Evolutionary conservation across 2,888 invertebrate species (phyloP).

Genomic region (Lasioglossum leucozonium): DNA sequence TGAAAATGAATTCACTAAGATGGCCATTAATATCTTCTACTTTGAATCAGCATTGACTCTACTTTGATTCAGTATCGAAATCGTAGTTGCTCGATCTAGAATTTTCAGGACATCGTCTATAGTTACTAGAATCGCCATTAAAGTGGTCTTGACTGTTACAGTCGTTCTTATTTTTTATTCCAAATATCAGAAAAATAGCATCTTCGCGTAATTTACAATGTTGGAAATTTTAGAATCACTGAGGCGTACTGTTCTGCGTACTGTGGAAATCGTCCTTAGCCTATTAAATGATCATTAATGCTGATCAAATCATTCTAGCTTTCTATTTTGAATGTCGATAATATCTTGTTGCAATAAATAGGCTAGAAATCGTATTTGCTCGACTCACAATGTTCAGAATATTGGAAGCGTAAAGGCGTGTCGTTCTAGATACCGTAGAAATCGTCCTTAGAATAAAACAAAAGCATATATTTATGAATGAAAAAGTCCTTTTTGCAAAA

Average conservation of each 20-base stretch:
- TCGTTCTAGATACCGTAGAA: neutral
- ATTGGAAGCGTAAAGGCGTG: neutral
- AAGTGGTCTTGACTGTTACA: neutral
- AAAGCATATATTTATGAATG: neutral
- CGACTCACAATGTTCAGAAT: neutral
- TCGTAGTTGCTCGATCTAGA: too few relatives aligned
- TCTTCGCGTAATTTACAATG: too few relatives aligned
- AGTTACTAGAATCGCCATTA: neutral
- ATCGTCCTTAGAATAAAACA: neutral
- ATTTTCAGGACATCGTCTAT: neutral
- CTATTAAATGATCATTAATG: neutral
- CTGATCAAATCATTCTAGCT: neutral
- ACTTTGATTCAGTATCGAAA: too few relatives aligned
- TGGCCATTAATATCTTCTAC: neutral
- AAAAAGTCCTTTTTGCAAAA: neutral
- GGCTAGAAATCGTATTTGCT: neutral
- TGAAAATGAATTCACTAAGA: neutral
- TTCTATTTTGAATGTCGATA: conserved; percentile 6
- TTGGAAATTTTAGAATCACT: too few relatives aligned
- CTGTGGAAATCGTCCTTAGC: neutral
- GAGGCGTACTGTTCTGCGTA: neutral
- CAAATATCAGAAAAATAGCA: neutral
- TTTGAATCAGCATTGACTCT: too few relatives aligned
- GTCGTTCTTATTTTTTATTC: neutral
- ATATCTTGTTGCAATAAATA: neutral